A percentile compares a stretch with the other conserved stretches of the same genome.
These are phyloP conservation scores for Eidolon dupreanum DNA, from an alignment of 2,797 vertebrate species.

Conservation along the genomic window DNA sequence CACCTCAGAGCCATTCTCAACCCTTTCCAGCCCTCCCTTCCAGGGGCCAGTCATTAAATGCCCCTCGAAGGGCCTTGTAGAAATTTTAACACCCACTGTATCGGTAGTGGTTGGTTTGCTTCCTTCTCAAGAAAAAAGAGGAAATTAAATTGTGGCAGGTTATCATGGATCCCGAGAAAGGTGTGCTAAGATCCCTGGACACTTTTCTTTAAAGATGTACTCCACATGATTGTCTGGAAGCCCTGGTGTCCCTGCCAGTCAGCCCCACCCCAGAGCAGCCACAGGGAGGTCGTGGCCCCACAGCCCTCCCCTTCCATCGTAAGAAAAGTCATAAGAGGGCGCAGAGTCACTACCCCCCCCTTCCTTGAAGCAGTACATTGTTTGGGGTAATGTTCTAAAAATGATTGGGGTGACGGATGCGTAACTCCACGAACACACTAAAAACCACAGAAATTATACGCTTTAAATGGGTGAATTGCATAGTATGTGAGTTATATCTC, in stretches of 20 bases:
- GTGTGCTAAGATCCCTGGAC: not conserved
- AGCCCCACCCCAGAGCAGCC: not conserved
- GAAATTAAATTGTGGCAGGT: conserved; percentile 1
- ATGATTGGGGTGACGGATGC: not conserved
- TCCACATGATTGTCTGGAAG: not conserved
- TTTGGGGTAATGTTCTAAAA: not conserved
- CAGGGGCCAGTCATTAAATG: not conserved
- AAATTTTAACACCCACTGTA: fast-evolving
- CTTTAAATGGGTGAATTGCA: not conserved
- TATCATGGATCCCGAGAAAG: not conserved
- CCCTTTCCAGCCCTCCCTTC: fast-evolving
- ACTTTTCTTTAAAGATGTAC: not conserved
- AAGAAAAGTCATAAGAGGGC: not conserved
- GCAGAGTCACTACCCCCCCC: not conserved
- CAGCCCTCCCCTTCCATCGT: not conserved
- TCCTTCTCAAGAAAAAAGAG: not conserved
- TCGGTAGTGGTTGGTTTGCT: too few species aligned
- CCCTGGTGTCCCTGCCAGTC: not conserved
- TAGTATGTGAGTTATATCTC: not conserved
- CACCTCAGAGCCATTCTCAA: not conserved
- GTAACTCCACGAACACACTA: not conserved
- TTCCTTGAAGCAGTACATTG: not conserved
- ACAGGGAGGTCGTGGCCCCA: not conserved
- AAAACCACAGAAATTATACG: not conserved
- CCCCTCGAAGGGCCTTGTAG: fast-evolving